Evolutionary conservation across 2,113 vertebrate genomes (phyloP), one percentile per base, ranked within the genome.

Genomic region (Mixornis gularis): DNA sequence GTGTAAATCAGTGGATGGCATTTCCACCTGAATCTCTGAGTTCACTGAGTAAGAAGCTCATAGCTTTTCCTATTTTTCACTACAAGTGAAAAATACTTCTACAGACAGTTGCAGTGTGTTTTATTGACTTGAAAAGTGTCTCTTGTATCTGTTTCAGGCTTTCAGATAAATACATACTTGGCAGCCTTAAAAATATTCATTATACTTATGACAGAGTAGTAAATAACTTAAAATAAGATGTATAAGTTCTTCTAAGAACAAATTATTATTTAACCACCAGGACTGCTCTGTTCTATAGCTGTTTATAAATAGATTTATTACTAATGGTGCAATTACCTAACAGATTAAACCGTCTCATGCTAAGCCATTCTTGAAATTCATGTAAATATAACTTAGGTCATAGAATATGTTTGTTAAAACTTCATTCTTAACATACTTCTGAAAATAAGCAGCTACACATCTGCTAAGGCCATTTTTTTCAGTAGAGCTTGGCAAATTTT

Each of bases 401-500:
- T 16, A 32, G 13, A 48, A 43, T 82, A 70, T 20, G 7, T 21
- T 73, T 80, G 36, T 83, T 88, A 83, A 91, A 93, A 78, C 3
- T 90, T 12, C 21, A 49, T 74, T 73, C 32, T 94, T 94, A 87
- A 96, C 78, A 69, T 25, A n/a, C 32, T 84, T 80, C 59, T 30
- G 32, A 90, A 95, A 95, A 96, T 74, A 30, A 89, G 55, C 30
- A 89, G 12, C n/a, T 88, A 68, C 59, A 56, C 26, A 38, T 63
- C 87, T 46, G 60, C 26, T 77, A 60, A 66, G 90, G 21, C 25
- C 40, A 58, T 89, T 93, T 96, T 87, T 79, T 94, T 95, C 60
- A 92, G 74, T 51, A 44, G n/a, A 76, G 9, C 20, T 85, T 93
- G 55, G 76, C 40, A 77, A 88, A 69, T 87, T 94, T 93, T 96